A percentile compares a stretch with the other conserved stretches of the same genome.
Conservation (phyloP, 2,113 vertebrate genomes). For the Trichechus manatus region DNA sequence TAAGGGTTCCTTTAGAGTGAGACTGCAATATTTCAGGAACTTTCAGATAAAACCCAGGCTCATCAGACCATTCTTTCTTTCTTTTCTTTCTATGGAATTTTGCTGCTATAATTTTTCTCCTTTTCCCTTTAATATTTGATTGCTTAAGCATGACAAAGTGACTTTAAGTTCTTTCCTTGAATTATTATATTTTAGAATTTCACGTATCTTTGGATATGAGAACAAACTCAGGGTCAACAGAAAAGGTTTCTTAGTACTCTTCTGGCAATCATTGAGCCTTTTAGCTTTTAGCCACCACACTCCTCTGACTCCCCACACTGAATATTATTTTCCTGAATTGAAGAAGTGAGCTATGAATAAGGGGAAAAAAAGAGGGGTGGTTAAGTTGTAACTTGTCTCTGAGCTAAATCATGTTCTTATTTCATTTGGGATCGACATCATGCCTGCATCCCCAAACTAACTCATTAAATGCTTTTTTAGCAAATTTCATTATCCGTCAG, state of each 20-base stretch:
- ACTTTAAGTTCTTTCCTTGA: constrained; percentile 33
- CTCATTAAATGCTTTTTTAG: constrained; percentile 65
- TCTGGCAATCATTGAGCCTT: neutral
- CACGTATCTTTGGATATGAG: neutral
- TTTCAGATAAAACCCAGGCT: neutral
- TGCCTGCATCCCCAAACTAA: constrained; percentile 1
- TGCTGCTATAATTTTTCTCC: neutral
- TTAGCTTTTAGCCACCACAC: neutral
- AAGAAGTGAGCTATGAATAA: constrained; percentile 27
- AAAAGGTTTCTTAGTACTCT: constrained; percentile 21
- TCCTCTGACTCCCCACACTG: neutral
- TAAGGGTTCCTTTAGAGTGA: neutral
- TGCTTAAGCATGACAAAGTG: constrained; percentile 16
- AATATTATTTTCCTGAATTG: constrained; percentile 61
- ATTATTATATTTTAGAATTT: constrained; percentile 43
- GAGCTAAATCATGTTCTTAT: constrained; percentile 46
- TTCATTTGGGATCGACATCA: constrained; percentile 42
- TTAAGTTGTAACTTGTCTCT: neutral
- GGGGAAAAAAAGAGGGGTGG: neutral
- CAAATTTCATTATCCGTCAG: constrained; percentile 56
- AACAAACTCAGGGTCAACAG: constrained; percentile 33
- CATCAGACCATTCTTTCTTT: neutral
- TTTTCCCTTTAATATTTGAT: constrained; percentile 4
- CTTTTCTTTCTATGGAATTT: constrained; percentile 29
- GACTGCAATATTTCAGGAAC: constrained; percentile 27